Base-by-base conservation (phyloP, 2,113 vertebrate genomes). In the Epinephelus lanceolatus region DNA sequence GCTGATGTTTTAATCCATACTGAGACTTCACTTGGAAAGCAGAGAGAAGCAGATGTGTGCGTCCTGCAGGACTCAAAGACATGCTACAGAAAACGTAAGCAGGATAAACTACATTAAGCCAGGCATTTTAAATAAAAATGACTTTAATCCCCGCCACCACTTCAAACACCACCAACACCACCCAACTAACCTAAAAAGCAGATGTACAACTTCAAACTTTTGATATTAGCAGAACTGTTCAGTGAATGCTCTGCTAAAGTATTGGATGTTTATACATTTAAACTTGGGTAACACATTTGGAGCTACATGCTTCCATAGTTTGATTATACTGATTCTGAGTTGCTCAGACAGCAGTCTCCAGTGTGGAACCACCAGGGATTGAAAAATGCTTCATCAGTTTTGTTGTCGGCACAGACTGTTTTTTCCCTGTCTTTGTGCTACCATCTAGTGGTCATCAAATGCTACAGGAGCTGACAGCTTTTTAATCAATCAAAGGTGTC, bases 61-160 rank as follows among this genome's bases (percentile, higher is more conserved):
- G 21, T 57, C 51, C 33, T 66, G 65, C 77, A 63, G 47, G 68
- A 66, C 30, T 74, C 25, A 84, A 27, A 81, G 6, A 25, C 12
- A 13, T 73, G 51, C 30, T 47, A 2, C 49, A 59, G 13, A 67
- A 25, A 21, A 75, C 47, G 19, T 19, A 25, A 62, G 25, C 33
- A 53, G 18, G 8, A 25, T 33, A 27, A 13, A 78, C 27, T 2
- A 6, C 21, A 42, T 47, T 6, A n/a, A 6, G 3, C 37, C 6
- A 37, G 33, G 33, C 6, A 37, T 37, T 37, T 7, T 37, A 37
- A 37, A 37, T 37, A 37, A 37, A 37, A 37, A 40, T 62, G 33
- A 45, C 42, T 75, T 56, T 23, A 56, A 25, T 37, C 33, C 33
- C 33, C 33, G 0, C 33, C 5, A 37, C 33, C 33, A 1, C 30